Evolutionary conservation across 1,140 invertebrate species (phyloP), one percentile per base, ranked within the genome.

Genomic region (Drosophila serrata): DNA sequence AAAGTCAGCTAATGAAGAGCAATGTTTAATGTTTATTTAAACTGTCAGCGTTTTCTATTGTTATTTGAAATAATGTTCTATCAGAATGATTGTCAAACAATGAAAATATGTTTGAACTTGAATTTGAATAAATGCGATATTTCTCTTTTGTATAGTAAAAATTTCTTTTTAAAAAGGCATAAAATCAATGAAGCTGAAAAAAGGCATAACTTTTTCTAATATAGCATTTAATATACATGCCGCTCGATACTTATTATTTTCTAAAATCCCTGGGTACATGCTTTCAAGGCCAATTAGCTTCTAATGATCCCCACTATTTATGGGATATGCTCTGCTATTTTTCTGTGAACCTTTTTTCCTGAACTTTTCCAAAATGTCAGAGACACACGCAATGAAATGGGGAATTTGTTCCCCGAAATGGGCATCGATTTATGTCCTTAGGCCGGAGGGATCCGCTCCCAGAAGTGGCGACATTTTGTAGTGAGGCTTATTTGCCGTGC

Each of bases 271-370:
- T 51, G 15, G 45, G 15, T 35, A 17, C 29, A 17, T 37, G n/a
- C 39, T 46, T 65, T 65, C 31, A 65, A 65, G 63, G 58, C n/a
- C 58, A 62, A 65, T 65, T 65, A 45, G 37, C 3, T 62, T 45
- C 37, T 35, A 65, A 45, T 35, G 40, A 37, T 58, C 57, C 22
- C 7, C 17, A 62, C 40, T 62, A 63, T 65, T 65, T 65, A 65
- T 65, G 22, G 31, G 17, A n/a, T 31, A n/a, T 62, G 29, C n/a
- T 60, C 45, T 51, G 19, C 19, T 57, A 24, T 42, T 57, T 57
- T 42, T 27, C 55, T 27, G 24, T 11, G 15, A 24, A 42, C 33
- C 55, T 57, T 42, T 24, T 35, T 17, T 27, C 7, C 7, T 9
- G n/a, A 51, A 31, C n/a, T 24, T 56, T 40, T 7, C 11, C 39